Conservation (phyloP, 2,113 vertebrate species). For the Cyanoderma ruficeps region DNA sequence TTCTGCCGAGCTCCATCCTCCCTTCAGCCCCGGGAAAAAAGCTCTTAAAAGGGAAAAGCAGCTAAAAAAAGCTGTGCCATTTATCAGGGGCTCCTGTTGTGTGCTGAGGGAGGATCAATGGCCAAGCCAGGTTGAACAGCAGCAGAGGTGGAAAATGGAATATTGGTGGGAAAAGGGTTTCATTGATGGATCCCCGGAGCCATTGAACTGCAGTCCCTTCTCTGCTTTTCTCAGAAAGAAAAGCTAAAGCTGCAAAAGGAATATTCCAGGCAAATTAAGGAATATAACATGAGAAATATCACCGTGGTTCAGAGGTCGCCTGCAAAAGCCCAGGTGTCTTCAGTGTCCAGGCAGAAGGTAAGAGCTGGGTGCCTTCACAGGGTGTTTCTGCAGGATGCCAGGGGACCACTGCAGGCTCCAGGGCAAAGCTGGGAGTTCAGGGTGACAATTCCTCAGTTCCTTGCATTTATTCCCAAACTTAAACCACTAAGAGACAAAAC, state of each 20-base stretch:
- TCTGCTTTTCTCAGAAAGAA: conserved; percentile 78
- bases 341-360: conserved; percentile 70
- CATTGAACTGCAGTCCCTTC: not conserved
- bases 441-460: not conserved
- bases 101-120: conserved; percentile 2
- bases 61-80: not conserved
- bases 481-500: not conserved
- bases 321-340: conserved; percentile 49
- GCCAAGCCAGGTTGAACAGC: not conserved
- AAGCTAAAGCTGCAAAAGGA: conserved; percentile 85
- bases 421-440: not conserved
- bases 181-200: not conserved
- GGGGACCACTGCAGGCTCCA: not conserved
- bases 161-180: not conserved
- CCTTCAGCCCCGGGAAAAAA: not conserved
- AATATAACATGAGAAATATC: conserved; percentile 82
- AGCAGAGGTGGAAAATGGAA: not conserved
- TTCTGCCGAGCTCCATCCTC: not conserved
- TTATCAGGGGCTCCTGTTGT: not conserved
- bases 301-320: conserved; percentile 59
- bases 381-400: not conserved
- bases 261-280: conserved; percentile 83
- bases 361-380: not conserved
- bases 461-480: not conserved
- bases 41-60: conserved; percentile 7